These are phyloP conservation scores for Lasiommata megera DNA, from an alignment of 2,888 invertebrate species.

Conservation along the genomic window DNA sequence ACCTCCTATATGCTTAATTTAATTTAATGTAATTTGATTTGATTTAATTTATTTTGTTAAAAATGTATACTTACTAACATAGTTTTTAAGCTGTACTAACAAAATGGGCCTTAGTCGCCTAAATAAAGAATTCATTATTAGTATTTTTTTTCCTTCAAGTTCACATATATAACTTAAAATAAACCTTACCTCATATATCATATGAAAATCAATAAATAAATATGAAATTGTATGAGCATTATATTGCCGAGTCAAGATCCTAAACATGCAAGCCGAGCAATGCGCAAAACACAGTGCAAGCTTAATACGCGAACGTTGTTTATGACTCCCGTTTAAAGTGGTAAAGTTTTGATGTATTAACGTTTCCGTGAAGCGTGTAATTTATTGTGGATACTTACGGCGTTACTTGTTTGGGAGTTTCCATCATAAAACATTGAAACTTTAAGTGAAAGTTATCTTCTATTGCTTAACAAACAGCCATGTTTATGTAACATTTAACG, in stretches of 20 bases:
- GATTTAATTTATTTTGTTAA: too few species aligned
- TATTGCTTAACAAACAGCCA: not conserved
- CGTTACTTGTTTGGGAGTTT: constrained; percentile 5
- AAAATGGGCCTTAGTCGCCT: too few species aligned
- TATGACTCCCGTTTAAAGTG: constrained; percentile 23
- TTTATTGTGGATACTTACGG: constrained; percentile 19
- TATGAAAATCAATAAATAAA: too few species aligned
- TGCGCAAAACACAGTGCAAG: not conserved
- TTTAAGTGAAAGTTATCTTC: constrained; percentile 9
- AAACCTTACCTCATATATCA: too few species aligned
- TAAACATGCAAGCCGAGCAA: not conserved
- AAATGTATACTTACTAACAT: too few species aligned
- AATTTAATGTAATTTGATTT: too few species aligned
- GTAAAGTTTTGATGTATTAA: constrained; percentile 29
- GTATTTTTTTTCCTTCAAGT: too few species aligned
- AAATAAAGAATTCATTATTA: too few species aligned
- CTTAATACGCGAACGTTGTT: constrained; percentile 5
- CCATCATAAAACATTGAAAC: constrained; percentile 7
- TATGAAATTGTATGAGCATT: too few species aligned
- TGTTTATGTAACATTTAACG: not conserved
- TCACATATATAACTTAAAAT: too few species aligned
- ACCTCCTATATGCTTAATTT: too few species aligned
- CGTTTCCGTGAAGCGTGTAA: constrained; percentile 19
- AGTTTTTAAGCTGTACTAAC: too few species aligned
- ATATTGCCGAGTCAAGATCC: not conserved